Evolutionary conservation across 2,888 invertebrate species (phyloP), one percentile per base, ranked within the genome.

Genomic region (Graphium colonna): DNA sequence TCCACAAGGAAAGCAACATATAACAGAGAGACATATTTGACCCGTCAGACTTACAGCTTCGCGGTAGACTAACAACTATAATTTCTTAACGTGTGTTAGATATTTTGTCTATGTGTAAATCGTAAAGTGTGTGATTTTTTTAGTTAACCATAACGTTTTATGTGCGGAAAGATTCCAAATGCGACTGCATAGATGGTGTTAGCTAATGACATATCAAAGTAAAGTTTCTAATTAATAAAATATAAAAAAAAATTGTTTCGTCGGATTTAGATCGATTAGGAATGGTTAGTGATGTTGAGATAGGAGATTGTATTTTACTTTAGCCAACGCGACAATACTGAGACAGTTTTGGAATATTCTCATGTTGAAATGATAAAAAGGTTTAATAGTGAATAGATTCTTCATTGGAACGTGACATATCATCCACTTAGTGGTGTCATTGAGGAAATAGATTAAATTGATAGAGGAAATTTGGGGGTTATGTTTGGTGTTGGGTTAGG

Each of bases 101-200:
- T 84, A 83, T 73, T 74, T 73, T 72, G 73, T 56, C 56, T 73
- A 69, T 64, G 49, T 54, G 45, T 54, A 50, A 69, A 69, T 68
- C 71, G 52, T 87, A 87, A 84, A 80, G 75, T 80, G 87, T 84
- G 86, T 84, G 81, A 79, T 77, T 9, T 83, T 49, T 54, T 86
- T 84, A 80, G 76, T 83, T 85, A 68, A 78, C 76, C 71, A 76
- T 76, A 73, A 63, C 57, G 62, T 79, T 83, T 79, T 79, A 75
- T 75, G 75, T 63, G 71, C 71, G 81, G 89, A 88, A 89, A 89
- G 89, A 87, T 89, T 89, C 89, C 89, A 89, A 88, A 88, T 84
- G 74, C 67, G 65, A 67, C 60, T 66, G 75, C 64, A 64, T 76
- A 74, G 77, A 64, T 70, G 80, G 77, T 74, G 72, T 21, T 85